Evolutionary conservation across 2,888 invertebrate genomes (phyloP).

Genomic region (Allacma fusca): DNA sequence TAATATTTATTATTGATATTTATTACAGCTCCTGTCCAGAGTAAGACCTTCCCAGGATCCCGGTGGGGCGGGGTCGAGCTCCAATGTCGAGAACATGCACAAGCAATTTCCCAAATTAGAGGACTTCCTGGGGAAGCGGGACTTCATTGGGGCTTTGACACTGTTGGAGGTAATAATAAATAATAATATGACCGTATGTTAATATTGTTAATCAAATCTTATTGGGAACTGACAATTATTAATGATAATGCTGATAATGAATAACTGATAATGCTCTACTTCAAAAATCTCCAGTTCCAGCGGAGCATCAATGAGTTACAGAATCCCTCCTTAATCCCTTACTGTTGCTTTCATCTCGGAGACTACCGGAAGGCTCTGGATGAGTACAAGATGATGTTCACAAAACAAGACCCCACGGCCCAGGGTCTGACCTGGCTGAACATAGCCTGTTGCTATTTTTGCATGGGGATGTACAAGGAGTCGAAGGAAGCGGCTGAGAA

Average conservation of each 20-base stretch:
- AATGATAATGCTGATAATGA: neutral
- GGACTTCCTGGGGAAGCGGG: conserved; percentile 86
- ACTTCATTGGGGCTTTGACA: conserved; percentile 94
- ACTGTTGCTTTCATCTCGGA: conserved; percentile 94
- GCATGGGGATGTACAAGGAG: conserved; percentile 84
- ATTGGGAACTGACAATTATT: neutral
- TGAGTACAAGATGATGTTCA: conserved; percentile 71
- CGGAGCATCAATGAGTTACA: conserved; percentile 68
- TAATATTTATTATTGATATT: too few relatives aligned
- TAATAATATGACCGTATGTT: too few relatives aligned
- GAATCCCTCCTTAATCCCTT: conserved; percentile 76
- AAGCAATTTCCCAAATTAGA: conserved; percentile 81
- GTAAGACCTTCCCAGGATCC: conserved; percentile 53
- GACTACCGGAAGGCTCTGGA: conserved; percentile 86
- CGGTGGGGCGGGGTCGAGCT: neutral
- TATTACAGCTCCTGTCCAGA: conserved; percentile 55
- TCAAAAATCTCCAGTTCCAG: conserved; percentile 63
- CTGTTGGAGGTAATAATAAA: conserved; percentile 77
- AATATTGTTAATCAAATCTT: too few relatives aligned
- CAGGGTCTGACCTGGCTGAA: conserved; percentile 72
- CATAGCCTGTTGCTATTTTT: conserved; percentile 94
- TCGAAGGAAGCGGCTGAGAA: conserved; percentile 71
- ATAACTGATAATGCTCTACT: neutral
- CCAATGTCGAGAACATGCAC: conserved; percentile 34
- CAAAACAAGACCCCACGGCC: conserved; percentile 63